Conservation (phyloP, 1,140 invertebrate species). For the Amyelois transitella region DNA sequence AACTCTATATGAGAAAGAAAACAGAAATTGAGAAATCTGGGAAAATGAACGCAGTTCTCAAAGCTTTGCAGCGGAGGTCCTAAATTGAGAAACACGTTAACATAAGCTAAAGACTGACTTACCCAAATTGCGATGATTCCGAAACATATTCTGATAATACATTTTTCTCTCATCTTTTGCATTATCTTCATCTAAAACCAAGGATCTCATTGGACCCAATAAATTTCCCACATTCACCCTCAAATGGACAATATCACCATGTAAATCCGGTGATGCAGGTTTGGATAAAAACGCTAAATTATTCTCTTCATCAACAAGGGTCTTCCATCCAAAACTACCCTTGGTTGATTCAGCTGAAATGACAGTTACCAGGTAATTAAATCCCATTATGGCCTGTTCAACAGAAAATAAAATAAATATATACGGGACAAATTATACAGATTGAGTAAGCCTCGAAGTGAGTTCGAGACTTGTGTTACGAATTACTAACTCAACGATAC, state of each 20-base stretch:
- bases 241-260: background rate
- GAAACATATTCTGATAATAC: background rate
- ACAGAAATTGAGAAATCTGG: no score
- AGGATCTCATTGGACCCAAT: background rate
- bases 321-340: background rate
- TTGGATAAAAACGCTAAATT: background rate
- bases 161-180: background rate
- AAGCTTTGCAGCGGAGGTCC: no score
- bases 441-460: no score
- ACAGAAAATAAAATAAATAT: background rate
- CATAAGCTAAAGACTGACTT: no score
- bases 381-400: background rate
- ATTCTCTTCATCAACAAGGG: background rate
- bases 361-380: background rate
- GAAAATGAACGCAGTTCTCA: no score
- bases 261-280: background rate
- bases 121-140: background rate
- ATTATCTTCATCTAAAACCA: background rate
- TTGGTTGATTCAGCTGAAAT: background rate
- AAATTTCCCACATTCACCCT: background rate
- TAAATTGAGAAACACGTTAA: no score
- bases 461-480: no score
- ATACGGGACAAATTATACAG: no score
- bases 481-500: no score
- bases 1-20: no score